Evolutionary conservation across 1,140 invertebrate genomes (phyloP), one percentile per base, ranked within the genome.

Genomic region (Drosophila arizonae): DNA sequence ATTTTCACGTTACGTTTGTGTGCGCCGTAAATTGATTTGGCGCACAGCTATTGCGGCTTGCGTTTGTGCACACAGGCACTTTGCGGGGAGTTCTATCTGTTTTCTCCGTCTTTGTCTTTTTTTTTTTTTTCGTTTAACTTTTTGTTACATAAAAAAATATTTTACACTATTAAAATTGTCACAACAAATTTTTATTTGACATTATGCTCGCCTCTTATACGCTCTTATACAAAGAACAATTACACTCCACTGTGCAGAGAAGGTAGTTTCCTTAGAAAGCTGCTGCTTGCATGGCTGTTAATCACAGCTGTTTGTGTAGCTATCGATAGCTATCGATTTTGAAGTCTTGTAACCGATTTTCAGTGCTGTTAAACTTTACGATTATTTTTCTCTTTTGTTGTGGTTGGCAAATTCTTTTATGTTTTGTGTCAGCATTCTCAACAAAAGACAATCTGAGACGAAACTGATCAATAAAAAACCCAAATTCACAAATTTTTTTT

Each of bases 11-110:
- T 79, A 77, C 70, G 78, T 57, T 62, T 13, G 10, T 39, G 45
- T 54, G 61, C 43, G 56, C 65, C 54, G 73, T 70, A 17, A 81
- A 78, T 87, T 87, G 82, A 85, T 78, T 81, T 85, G 70, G 69
- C 74, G 81, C 80, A 84, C 80, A 70, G 62, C 61, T 60, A 60
- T 62, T 62, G 15, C 43, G 48, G 41, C 11, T 24, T 41, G 30
- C 15, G 52, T 26, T 15, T n/a, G 9, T 50, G 43, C 45, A 39
- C 15, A n/a, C 13, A 30, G 13, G 17, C 39, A 51, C 26, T 30
- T 36, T 21, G 6, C 10, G 9, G 17, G 4, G 11, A 6, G 30
- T 55, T 39, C n/a, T 33, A 10, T 55, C 10, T 62, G 2, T 61
- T 43, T 24, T 24, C 13, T 6, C 6, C 15, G 21, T 28, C 61